phyloP scores from a whole-genome alignment of 2,888 invertebrate genomes.

The Netelia virgata region DNA sequence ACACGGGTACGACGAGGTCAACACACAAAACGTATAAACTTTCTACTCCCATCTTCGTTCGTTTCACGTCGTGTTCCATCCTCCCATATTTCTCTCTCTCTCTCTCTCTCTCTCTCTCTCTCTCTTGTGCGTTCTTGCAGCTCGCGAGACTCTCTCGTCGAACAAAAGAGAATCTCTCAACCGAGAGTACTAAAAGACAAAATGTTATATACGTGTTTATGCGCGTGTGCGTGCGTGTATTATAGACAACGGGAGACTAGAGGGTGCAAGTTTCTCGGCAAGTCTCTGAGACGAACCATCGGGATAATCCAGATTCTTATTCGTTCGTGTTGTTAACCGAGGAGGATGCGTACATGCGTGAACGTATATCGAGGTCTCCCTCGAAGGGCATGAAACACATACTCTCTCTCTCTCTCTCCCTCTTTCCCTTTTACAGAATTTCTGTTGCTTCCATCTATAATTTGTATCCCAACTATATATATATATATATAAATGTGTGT shows the following conservation, averaged over 20 bases:
- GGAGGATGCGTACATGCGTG: neutral
- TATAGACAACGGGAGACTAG: neutral
- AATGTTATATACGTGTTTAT: slow-evolving; percentile 1
- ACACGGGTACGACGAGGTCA: neutral
- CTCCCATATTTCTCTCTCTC: neutral
- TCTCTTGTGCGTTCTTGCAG: neutral
- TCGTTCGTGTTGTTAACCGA: neutral
- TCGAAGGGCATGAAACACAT: slow-evolving; percentile 36
- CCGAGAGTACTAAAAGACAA: slow-evolving; percentile 16
- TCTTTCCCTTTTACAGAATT: slow-evolving; percentile 14
- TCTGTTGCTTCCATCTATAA: slow-evolving; percentile 30
- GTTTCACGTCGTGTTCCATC: neutral
- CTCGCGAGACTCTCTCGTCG: slow-evolving; percentile 3
- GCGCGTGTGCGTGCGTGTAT: neutral
- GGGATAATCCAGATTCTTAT: slow-evolving; percentile 48
- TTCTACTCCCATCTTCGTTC: slow-evolving; percentile 20
- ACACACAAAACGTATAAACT: slow-evolving; percentile 17
- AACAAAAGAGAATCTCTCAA: slow-evolving; percentile 49
- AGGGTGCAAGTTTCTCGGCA: slow-evolving; percentile 46
- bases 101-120: neutral
- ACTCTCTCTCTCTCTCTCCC: neutral
- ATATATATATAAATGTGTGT: too few relatives aligned
- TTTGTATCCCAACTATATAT: slow-evolving; percentile 35
- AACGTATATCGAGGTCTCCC: slow-evolving; percentile 5
- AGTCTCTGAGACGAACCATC: slow-evolving; percentile 44